phyloP scores from a whole-genome alignment of 1,140 invertebrate species.

The Leptinotarsa texana region DNA sequence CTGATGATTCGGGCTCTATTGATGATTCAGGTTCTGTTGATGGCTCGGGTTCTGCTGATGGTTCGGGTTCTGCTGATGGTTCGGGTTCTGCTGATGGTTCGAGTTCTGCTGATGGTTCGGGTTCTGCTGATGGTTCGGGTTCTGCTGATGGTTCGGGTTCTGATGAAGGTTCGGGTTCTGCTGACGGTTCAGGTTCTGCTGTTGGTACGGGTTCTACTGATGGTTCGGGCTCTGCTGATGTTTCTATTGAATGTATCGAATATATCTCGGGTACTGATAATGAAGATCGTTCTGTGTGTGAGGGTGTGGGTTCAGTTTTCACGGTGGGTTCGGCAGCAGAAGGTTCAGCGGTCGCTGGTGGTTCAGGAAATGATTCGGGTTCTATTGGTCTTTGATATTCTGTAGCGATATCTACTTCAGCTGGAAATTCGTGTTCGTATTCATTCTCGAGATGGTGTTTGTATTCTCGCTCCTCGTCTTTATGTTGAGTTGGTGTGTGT shows the following conservation, averaged over 20 bases:
- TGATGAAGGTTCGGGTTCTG: background rate
- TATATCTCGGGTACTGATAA: background rate
- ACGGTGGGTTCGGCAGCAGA: background rate
- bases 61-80: constrained; percentile 45
- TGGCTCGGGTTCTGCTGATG: constrained; percentile 45
- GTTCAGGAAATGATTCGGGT: constrained; percentile 48
- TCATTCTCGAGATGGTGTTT: constrained; percentile 33
- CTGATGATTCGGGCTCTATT: constrained; percentile 40
- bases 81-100: background rate
- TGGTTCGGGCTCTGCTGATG: constrained; percentile 41
- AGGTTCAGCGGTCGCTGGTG: constrained; percentile 22
- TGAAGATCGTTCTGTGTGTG: no score
- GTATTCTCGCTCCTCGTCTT: constrained; percentile 14
- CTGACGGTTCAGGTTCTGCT: background rate
- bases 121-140: background rate
- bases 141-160: constrained; percentile 23
- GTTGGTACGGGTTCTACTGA: constrained; percentile 24
- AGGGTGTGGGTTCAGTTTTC: background rate
- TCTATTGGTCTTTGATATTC: constrained; percentile 20
- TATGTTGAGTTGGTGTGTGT: background rate
- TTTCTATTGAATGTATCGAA: background rate
- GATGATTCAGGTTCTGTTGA: constrained; percentile 46
- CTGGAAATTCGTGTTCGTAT: constrained; percentile 3
- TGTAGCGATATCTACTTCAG: background rate
- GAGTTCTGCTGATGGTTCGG: background rate